Percentiles rank a stretch among this genome's conserved stretches.
phyloP scores from a whole-genome alignment of 2,113 vertebrate species.

The Hippocampus comes region DNA sequence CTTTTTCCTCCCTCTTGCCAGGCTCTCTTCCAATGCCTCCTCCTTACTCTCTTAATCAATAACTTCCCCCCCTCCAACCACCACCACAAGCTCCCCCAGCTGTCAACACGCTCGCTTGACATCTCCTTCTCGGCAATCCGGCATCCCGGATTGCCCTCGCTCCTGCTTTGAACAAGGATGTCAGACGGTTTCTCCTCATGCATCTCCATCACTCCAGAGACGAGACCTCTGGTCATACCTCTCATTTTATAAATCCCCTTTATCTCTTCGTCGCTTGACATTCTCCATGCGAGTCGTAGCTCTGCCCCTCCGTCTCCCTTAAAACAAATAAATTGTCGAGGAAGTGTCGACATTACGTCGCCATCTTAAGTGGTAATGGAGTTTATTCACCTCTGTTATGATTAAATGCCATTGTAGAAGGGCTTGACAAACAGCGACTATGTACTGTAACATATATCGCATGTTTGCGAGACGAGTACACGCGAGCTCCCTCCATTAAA shows the following conservation, averaged over 20 bases:
- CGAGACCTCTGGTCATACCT: conserved; percentile 31
- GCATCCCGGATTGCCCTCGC: conserved; percentile 33
- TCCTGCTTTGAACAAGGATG: conserved; percentile 48
- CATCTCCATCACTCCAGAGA: conserved; percentile 36
- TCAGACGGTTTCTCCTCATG: conserved; percentile 41
- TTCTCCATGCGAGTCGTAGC: conserved; percentile 18
- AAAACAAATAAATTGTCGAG: conserved; percentile 19
- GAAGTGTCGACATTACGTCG: conserved; percentile 14
- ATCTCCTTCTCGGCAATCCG: conserved; percentile 43
- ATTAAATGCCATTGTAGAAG: too few relatives aligned
- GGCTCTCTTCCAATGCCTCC: conserved; percentile 29
- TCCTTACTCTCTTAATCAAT: conserved; percentile 60
- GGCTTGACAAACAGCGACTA: too few relatives aligned
- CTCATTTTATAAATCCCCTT: conserved; percentile 3
- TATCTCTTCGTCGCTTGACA: conserved; percentile 26
- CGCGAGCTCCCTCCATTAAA: too few relatives aligned
- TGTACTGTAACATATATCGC: too few relatives aligned
- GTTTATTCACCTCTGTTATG: too few relatives aligned
- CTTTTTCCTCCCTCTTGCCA: conserved; percentile 18
- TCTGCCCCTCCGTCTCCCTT: not conserved
- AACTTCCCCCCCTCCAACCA: conserved; percentile 5
- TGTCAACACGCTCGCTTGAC: conserved; percentile 1
- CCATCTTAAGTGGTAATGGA: not conserved
- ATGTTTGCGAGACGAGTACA: too few relatives aligned
- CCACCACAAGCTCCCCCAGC: too few relatives aligned